Percentiles rank a stretch among this genome's conserved stretches.
These are phyloP conservation scores for Oxytorus armatus DNA, from an alignment of 2,888 invertebrate genomes.

Conservation along the genomic window DNA sequence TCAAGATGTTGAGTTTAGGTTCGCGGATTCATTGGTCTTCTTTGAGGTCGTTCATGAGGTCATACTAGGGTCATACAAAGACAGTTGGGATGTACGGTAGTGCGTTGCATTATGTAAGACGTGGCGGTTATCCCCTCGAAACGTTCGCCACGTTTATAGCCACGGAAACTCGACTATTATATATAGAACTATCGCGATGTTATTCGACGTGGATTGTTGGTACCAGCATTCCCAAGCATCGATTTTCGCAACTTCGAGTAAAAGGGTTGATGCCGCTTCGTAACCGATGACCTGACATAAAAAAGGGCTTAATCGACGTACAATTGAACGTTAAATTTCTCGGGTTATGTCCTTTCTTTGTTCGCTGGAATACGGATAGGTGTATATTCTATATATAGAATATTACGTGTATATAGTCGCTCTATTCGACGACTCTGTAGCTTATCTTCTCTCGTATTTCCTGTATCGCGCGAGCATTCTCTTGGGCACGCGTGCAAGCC, in stretches of 20 bases:
- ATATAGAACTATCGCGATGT: conserved; percentile 36
- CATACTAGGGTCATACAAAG: conserved; percentile 35
- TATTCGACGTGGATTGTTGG: conserved; percentile 24
- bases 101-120: conserved; percentile 46
- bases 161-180: conserved; percentile 24
- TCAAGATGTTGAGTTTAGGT: no score
- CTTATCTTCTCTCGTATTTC: conserved; percentile 8
- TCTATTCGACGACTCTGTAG: conserved; percentile 17
- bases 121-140: conserved; percentile 42
- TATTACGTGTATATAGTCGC: background rate
- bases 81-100: conserved; percentile 44
- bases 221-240: conserved; percentile 45
- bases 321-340: background rate
- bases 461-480: conserved; percentile 37
- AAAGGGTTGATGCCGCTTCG: conserved; percentile 48
- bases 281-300: background rate
- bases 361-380: background rate
- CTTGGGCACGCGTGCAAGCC: conserved; percentile 48
- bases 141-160: conserved; percentile 27
- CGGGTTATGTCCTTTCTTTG: conserved; percentile 23
- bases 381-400: conserved; percentile 1
- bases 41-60: conserved; percentile 25
- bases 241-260: conserved; percentile 42
- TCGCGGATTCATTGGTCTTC: no score
- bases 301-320: background rate